These are phyloP conservation scores for Meandrina meandrites DNA, from an alignment of 92 coral and sea anemone species.

Conservation along the genomic window DNA sequence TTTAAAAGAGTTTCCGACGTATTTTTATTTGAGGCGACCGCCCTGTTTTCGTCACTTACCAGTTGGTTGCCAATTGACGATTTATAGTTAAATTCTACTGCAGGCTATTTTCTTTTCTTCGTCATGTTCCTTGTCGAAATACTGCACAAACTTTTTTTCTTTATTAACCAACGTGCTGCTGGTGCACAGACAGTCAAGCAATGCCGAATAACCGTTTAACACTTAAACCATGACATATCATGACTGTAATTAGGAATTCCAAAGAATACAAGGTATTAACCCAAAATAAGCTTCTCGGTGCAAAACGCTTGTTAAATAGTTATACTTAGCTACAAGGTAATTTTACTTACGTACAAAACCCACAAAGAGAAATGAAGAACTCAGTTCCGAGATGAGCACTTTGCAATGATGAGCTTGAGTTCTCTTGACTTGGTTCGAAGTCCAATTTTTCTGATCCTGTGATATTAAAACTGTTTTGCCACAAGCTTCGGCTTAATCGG, in stretches of 20 bases:
- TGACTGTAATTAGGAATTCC: not conserved
- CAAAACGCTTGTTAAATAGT: not conserved
- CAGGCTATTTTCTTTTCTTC: not conserved
- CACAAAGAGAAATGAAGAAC: not conserved
- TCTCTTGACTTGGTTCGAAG: not conserved
- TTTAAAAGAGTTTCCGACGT: not conserved
- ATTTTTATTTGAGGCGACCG: not conserved
- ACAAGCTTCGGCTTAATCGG: not conserved
- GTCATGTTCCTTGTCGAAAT: not conserved
- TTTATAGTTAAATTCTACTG: not conserved
- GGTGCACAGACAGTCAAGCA: not conserved
- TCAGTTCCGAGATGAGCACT: not conserved
- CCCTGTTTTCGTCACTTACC: not conserved
- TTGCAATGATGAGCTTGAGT: not conserved
- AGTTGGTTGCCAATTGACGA: not conserved
- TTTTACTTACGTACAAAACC: not conserved
- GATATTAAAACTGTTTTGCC: not conserved
- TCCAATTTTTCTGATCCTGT: not conserved
- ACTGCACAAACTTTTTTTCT: not conserved
- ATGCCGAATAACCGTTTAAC: not conserved
- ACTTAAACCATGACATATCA: not conserved
- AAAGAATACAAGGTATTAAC: not conserved
- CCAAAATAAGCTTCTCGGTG: not conserved
- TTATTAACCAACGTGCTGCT: not conserved
- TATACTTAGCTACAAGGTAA: not conserved